Evolutionary conservation across 1,140 invertebrate genomes (phyloP), one percentile per base, ranked within the genome.

Genomic region (Stenopsyche tienmushanensis): DNA sequence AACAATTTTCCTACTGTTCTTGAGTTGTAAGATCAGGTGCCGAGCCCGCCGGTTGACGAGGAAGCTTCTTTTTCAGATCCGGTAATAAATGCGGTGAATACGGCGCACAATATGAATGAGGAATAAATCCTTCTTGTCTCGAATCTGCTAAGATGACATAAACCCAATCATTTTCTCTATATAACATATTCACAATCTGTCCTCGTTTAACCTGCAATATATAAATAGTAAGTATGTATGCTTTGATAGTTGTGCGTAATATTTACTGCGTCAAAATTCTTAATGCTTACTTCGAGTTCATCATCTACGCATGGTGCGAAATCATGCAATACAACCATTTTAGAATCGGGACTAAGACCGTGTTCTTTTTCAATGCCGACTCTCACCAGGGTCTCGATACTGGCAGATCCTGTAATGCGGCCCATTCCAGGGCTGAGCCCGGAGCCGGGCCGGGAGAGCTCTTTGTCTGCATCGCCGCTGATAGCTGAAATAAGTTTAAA

Each of bases 131-230:
- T 79, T 97, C 94, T 75, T 91, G 86, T 58, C 91, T 81, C 24
- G 90, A 91, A 64, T 93, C 90, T 49, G 93, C 90, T 1, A 91
- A 88, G 74, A 96, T 94, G 0, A 97, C 93, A 81, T 97, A 97
- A 0, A 96, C 92, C 95, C 95, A 97, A 73, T 97, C 95, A 75
- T 97, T 96, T 76, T 97, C 94, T 72, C 93, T 83, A 76, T 97
- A 97, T 58, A 97, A 78, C 57, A 96, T 88, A 80, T 95, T 95
- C 0, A 96, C 93, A 71, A 95, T 86, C 73, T 87, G 85, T 2
- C 86, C 86, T 3, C 86, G 77, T 78, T 87, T 87, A 8, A 87
- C 86, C 77, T 85, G 76, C 18, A 76, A 73, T 10, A 52, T 23
- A 52, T 20, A 25, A 18, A 49, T 57, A 3, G 26, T 47, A 47